Evolutionary conservation across 2,888 invertebrate species (phyloP), one percentile per base, ranked within the genome.

Genomic region (Tinea trinotella): DNA sequence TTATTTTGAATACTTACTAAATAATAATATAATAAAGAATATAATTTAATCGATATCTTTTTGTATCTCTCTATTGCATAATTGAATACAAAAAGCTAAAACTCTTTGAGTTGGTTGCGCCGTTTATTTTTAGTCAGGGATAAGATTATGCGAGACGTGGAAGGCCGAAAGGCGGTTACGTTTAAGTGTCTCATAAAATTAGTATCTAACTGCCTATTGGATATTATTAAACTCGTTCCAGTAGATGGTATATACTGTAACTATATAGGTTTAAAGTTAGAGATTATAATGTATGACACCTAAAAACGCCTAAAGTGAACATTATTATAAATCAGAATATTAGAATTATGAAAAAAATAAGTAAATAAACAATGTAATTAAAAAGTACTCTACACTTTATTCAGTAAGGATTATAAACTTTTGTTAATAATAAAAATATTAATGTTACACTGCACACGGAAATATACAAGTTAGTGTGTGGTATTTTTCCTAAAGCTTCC

Each of bases 101-200:
- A 40, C 40, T 15, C 13, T 15, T 40, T 15, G 2, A 12, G 2
- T 40, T 13, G 40, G 30, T 13, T 12, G 40, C 18, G 3, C 59
- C 58, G 65, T 63, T 62, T 65, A 64, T 69, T 66, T 67, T 62
- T 64, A 65, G 59, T 35, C 58, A 61, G 62, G 62, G 61, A 46
- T 40, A 24, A 50, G 50, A 50, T 24, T 13, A 50, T 50, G 24
- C 18, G 50, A 24, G 57, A 60, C 60, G 60, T 60, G 68, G 72
- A 70, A 18, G 70, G 70, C 67, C 67, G 67, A 72, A 70, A 73
- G 70, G 73, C 72, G 70, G 71, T 72, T 72, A 70, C 68, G 70
- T 65, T 50, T 64, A 62, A 68, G 68, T 71, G 79, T 76, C 81
- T 74, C 81, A 66, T 83, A 84, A 84, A 84, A 75, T 83, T 75